Evolutionary conservation across 2,797 vertebrate species (phyloP).

Genomic region (Phoxinus dragarum): DNA sequence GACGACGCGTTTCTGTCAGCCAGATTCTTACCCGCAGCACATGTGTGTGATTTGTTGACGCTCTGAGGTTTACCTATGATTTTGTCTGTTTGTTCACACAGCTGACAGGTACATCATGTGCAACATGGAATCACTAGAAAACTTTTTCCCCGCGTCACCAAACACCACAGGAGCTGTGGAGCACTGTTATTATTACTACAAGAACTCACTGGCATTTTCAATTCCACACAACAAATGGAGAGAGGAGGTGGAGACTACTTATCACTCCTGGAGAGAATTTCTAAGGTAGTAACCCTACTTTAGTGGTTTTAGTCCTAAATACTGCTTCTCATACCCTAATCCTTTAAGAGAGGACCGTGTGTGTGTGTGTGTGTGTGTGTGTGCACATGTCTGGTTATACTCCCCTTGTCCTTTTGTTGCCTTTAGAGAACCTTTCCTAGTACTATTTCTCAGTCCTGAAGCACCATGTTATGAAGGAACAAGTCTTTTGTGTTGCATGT

Average conservation of each 20-base stretch:
- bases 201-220: conserved; percentile 15
- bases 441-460: conserved; percentile 55
- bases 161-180: conserved; percentile 15
- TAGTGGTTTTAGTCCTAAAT: conserved; percentile 60
- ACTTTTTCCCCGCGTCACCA: conserved; percentile 24
- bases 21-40: not conserved
- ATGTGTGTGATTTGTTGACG: not conserved
- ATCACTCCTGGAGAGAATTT: conserved; percentile 51
- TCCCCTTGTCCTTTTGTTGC: conserved; percentile 55
- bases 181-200: conserved; percentile 15
- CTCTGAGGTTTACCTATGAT: conserved; percentile 7
- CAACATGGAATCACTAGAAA: conserved; percentile 27
- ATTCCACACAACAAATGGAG: conserved; percentile 32
- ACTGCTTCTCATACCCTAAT: conserved; percentile 54
- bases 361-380: conserved; percentile 28
- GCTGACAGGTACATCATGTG: conserved; percentile 24
- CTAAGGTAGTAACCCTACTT: conserved; percentile 59
- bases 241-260: conserved; percentile 57
- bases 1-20: not conserved
- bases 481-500: conserved; percentile 44
- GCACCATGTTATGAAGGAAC: conserved; percentile 51
- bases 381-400: conserved; percentile 47
- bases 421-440: conserved; percentile 56
- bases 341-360: conserved; percentile 48
- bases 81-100: conserved; percentile 42